Base-by-base conservation (phyloP, 2,113 vertebrate genomes). In the Syngnathus floridae region DNA sequence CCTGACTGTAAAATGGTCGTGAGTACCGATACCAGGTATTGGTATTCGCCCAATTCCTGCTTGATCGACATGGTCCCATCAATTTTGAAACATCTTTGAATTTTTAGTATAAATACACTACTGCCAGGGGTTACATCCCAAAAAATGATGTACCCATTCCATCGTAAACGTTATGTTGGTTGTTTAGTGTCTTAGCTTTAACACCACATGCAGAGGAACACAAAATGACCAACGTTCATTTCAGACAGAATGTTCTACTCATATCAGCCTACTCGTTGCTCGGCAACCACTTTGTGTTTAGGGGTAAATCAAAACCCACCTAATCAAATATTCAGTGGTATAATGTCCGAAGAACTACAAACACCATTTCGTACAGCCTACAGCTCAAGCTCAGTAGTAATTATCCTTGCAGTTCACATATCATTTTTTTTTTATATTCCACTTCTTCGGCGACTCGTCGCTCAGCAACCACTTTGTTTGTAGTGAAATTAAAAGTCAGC, bases 291-390 rank as follows among this genome's bases (percentile, higher is more conserved):
- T 54, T 75, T n/a, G 75, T 85, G 12, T 86, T 77, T 67, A 71
- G 26, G 79, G 81, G 87, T 82, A 84, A 83, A 88, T 88, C 88
- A 87, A 90, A 89, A 86, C 74, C 79, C 57, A 74, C 82, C 78
- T 81, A 81, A 90, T 90, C 87, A 88, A 91, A 89, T 91, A 90
- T 91, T 91, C 86, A 86, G 71, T 67, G 84, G 69, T 84, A 88
- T 90, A 89, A 87, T 89, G 86, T 89, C 88, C 83, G 78, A 84
- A 56, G 12, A 54, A 54, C 11, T 22, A 54, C 11, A 54, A 54
- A 56, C 13, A 31, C 5, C 9, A 6, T 56, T 56, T 36, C 26
- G 35, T 36, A 56, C 9, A 35, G 5, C 26, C 19, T 41, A 19
- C n/a, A 31, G 31, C 68, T 49, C 66, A 4, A 17, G n/a, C 65